phyloP scores from a whole-genome alignment of 1,140 invertebrate genomes.

The Wiebesia pumilae region DNA sequence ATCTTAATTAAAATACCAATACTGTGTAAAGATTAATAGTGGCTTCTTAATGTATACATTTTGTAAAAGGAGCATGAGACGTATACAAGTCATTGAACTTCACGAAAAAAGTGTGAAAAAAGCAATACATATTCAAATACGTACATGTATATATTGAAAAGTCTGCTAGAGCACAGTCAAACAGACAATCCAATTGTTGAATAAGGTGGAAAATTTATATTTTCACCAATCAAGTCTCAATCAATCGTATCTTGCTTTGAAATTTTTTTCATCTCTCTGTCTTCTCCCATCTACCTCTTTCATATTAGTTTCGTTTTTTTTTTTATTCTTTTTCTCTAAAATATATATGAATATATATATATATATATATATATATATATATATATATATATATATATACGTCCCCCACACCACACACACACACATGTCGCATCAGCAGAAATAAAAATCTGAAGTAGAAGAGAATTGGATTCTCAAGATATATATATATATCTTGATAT shows the following conservation, averaged over 20 bases:
- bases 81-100: not conserved
- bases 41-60: not conserved
- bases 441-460: slow-evolving; percentile 38
- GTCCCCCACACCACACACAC: too few species aligned
- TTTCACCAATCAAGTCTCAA: slow-evolving; percentile 28
- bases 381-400: not conserved
- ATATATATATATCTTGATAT: slow-evolving; percentile 49
- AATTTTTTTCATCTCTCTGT: not conserved
- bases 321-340: not conserved
- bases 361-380: not conserved
- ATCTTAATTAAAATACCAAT: too few species aligned
- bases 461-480: slow-evolving; percentile 44
- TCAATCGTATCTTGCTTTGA: not conserved
- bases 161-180: not conserved
- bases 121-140: not conserved
- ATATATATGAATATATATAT: not conserved
- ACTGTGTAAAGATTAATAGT: not conserved
- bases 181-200: slow-evolving; percentile 44
- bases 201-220: slow-evolving; percentile 38
- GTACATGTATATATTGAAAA: not conserved
- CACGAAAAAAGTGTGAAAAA: not conserved
- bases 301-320: not conserved
- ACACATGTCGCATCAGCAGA: not conserved
- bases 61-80: not conserved
- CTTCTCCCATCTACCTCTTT: not conserved